Percentiles rank a stretch among this genome's conserved stretches.
phyloP scores from a whole-genome alignment of 2,797 vertebrate genomes.

The Cottoperca gobio region DNA sequence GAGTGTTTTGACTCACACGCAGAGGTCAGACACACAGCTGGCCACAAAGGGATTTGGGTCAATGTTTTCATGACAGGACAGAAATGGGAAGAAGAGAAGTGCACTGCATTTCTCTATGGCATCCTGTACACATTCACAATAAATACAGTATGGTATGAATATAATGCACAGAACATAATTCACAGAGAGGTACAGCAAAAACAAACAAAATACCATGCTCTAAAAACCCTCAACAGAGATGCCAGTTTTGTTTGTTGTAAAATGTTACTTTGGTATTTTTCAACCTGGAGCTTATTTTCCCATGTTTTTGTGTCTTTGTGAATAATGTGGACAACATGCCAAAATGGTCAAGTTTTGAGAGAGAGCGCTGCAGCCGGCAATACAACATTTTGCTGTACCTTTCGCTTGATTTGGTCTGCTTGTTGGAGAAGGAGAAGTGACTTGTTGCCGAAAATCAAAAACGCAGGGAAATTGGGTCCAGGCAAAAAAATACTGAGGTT shows the following conservation, averaged over 20 bases:
- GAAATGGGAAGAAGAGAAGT: slow-evolving; percentile 95
- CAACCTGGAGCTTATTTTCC: too few species aligned
- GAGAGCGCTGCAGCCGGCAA: too few species aligned
- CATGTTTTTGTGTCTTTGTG: too few species aligned
- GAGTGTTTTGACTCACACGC: slow-evolving; percentile 89
- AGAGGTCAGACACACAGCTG: slow-evolving; percentile 97
- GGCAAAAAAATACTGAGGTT: too few species aligned
- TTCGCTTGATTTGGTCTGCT: too few species aligned
- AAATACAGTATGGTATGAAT: neutral
- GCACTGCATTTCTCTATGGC: slow-evolving; percentile 98
- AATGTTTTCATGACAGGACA: slow-evolving; percentile 98
- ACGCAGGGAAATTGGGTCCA: too few species aligned
- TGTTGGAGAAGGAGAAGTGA: too few species aligned
- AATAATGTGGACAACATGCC: too few species aligned
- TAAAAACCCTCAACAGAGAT: neutral
- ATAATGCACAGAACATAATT: neutral
- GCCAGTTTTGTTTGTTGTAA: neutral
- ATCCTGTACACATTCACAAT: slow-evolving; percentile 81
- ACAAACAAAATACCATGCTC: neutral
- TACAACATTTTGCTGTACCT: too few species aligned
- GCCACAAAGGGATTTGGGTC: slow-evolving; percentile 98
- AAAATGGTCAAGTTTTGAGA: too few species aligned
- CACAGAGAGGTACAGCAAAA: neutral
- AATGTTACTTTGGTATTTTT: too few species aligned
- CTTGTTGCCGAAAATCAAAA: too few species aligned